Percentiles rank a stretch among this genome's conserved stretches.
Conservation (phyloP, 2,888 invertebrate genomes). For the Colletes collaris region DNA sequence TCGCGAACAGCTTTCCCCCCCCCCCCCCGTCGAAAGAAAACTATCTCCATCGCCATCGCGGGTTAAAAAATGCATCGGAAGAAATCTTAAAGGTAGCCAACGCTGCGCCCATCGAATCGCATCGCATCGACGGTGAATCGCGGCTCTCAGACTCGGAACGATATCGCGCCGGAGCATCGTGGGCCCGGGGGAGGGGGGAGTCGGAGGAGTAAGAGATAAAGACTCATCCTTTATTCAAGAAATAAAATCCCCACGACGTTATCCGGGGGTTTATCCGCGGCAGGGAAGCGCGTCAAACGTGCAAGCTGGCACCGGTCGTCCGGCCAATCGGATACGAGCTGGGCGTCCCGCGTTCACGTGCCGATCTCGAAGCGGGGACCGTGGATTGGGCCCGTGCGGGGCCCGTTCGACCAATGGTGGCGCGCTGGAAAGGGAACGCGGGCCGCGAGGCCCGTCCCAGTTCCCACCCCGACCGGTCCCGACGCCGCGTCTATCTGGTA, state of each 20-base stretch:
- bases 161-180: constrained; percentile 45
- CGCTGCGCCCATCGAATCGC: background rate
- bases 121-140: constrained; percentile 2
- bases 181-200: constrained; percentile 22
- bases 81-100: constrained; percentile 12
- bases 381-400: constrained; percentile 55
- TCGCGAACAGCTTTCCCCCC: no score
- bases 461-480: constrained; percentile 60
- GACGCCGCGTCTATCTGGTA: constrained; percentile 78
- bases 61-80: background rate
- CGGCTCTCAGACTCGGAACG: background rate
- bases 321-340: constrained; percentile 54
- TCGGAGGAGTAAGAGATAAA: constrained; percentile 52
- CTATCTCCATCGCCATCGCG: no score
- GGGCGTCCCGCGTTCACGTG: constrained; percentile 55
- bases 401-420: constrained; percentile 67
- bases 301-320: constrained; percentile 21
- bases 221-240: constrained; percentile 69
- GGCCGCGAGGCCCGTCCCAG: constrained; percentile 73
- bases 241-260: constrained; percentile 70
- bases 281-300: constrained; percentile 1
- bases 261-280: constrained; percentile 61
- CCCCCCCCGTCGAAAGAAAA: no score
- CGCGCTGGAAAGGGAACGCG: constrained; percentile 38
- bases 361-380: background rate